Base-by-base conservation (phyloP, 1,140 invertebrate species). In the Lasioglossum albipes region DNA sequence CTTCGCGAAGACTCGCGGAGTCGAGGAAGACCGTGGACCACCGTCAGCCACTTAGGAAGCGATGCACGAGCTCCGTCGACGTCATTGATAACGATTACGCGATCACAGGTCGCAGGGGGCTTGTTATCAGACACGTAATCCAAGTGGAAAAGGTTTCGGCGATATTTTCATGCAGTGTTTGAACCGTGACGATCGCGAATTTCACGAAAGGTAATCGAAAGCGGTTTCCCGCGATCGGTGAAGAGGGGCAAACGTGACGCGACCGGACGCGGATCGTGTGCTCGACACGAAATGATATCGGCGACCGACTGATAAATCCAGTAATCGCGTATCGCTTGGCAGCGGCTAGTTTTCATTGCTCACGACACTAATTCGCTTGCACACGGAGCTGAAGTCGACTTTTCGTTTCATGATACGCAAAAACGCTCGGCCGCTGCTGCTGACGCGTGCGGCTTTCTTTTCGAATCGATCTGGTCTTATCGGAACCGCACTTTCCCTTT, bases 261-360 rank as follows among this genome's bases (percentile, higher is more conserved):
- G 36, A 86, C 77, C 68, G 42, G 52, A 45, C 66, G n/a, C 20
- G 67, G 27, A 49, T 45, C 41, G 67, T 31, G 59, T 22, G 75
- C 10, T 84, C 66, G 75, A 73, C 83, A 70, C 72, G 77, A 73
- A 78, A 73, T 86, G 78, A 82, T 86, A 84, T 83, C 84, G 59
- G 69, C 22, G 72, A 70, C 27, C 81, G 68, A 90, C 89, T 90
- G 89, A 91, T 90, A 89, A 90, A 52, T 84, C 36, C 7, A 59
- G 42, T 86, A 86, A 90, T 89, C 89, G 78, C 10, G 10, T n/a
- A 42, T 42, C 70, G 70, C 69, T 61, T 22, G 64, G 81, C 75
- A 69, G 79, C 61, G 57, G 22, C 59, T 54, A 10, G 9, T 27
- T 45, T 70, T 88, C 90, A n/a, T 90, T 90, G 89, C 90, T 78